Conservation (phyloP, 2,113 vertebrate genomes). For the Saccopteryx bilineata region DNA sequence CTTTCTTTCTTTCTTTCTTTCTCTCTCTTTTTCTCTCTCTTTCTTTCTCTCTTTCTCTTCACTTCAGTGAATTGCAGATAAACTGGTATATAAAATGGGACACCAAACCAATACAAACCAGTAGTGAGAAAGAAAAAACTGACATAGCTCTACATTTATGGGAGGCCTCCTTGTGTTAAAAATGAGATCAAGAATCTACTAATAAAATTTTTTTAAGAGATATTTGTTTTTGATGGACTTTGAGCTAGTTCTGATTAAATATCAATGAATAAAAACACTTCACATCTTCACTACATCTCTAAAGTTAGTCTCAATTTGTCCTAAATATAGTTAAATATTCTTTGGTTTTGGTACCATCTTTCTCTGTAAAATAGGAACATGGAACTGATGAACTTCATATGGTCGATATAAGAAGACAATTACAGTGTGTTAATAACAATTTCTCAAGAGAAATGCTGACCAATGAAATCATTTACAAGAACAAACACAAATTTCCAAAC, state of each 20-base stretch:
- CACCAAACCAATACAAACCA: slow-evolving; percentile 35
- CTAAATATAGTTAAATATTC: no score
- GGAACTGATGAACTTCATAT: background rate
- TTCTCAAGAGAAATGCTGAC: background rate
- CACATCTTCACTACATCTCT: background rate
- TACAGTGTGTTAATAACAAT: background rate
- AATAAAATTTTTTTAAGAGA: background rate
- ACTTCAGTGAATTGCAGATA: slow-evolving; percentile 47
- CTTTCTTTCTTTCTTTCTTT: background rate
- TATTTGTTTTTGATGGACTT: background rate
- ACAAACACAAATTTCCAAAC: background rate
- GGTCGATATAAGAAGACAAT: background rate
- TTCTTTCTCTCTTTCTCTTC: slow-evolving; percentile 17
- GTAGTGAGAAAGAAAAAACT: background rate
- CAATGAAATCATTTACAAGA: slow-evolving; percentile 32
- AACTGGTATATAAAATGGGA: slow-evolving; percentile 58
- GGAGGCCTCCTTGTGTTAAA: background rate
- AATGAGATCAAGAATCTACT: background rate
- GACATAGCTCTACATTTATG: background rate
- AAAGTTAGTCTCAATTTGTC: slow-evolving; percentile 5
- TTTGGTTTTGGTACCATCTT: background rate
- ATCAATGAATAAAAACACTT: background rate
- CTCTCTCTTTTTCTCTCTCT: background rate
- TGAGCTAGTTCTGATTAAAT: background rate
- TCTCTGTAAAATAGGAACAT: background rate